Percentiles rank a stretch among this genome's conserved stretches.
Conservation (phyloP, 2,888 invertebrate genomes). For the Callosobruchus maculatus region DNA sequence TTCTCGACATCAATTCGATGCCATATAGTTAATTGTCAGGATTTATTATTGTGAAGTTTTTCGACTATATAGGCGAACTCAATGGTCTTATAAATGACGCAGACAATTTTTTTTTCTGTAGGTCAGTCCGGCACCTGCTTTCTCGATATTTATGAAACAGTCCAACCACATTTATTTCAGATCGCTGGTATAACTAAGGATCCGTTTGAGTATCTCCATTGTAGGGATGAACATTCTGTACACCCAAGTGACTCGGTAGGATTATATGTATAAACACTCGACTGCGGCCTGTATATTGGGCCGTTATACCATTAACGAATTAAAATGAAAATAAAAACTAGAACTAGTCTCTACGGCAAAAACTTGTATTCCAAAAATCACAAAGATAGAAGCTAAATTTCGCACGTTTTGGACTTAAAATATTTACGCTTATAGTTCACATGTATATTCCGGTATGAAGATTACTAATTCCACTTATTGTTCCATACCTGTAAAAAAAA, state of each 20-base stretch:
- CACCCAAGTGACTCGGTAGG: not conserved
- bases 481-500: constrained; percentile 51
- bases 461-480: constrained; percentile 52
- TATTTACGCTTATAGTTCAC: constrained; percentile 43
- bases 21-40: no score
- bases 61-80: no score
- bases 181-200: not conserved
- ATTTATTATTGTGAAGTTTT: no score
- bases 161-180: not conserved
- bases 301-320: constrained; percentile 24
- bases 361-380: constrained; percentile 46
- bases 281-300: constrained; percentile 28
- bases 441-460: constrained; percentile 18
- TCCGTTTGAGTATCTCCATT: not conserved
- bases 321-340: constrained; percentile 28
- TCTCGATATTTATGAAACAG: not conserved
- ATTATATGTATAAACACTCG: constrained; percentile 20
- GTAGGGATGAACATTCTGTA: not conserved
- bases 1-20: no score
- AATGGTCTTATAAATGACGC: no score
- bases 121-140: not conserved
- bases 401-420: constrained; percentile 41
- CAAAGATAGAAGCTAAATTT: constrained; percentile 45
- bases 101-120: no score
- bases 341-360: constrained; percentile 40